These are phyloP conservation scores for Thymallus thymallus DNA, from an alignment of 2,113 vertebrate species.

Conservation along the genomic window DNA sequence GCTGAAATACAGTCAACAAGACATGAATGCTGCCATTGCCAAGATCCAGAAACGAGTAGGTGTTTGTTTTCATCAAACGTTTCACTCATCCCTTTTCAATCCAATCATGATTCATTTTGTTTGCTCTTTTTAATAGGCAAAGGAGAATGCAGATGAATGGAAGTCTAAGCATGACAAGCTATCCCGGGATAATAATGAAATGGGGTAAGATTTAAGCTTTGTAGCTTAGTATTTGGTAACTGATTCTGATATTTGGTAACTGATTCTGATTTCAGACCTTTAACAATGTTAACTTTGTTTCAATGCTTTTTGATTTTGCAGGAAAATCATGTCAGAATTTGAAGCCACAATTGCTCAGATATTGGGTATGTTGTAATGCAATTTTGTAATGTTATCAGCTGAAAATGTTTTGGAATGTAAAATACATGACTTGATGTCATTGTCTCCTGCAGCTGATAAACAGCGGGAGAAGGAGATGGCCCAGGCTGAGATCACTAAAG, in stretches of 20 bases:
- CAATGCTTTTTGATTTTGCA: slow-evolving; percentile 45
- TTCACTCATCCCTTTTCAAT: background rate
- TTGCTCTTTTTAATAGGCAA: slow-evolving; percentile 70
- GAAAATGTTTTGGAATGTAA: background rate
- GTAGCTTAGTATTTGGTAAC: background rate
- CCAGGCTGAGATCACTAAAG: slow-evolving; percentile 69
- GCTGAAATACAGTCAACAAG: slow-evolving; percentile 88
- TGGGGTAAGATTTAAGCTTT: slow-evolving; percentile 82
- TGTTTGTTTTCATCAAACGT: background rate
- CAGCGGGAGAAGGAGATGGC: slow-evolving; percentile 75
- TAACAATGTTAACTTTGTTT: background rate
- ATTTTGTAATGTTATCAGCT: no score
- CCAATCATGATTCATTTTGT: background rate
- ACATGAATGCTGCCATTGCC: slow-evolving; percentile 83
- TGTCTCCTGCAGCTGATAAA: slow-evolving; percentile 70
- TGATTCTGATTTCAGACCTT: background rate
- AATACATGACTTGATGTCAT: background rate
- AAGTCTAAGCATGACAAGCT: slow-evolving; percentile 68
- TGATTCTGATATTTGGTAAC: background rate
- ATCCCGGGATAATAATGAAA: slow-evolving; percentile 73
- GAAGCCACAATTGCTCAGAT: slow-evolving; percentile 79
- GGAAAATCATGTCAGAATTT: slow-evolving; percentile 84
- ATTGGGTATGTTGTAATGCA: slow-evolving; percentile 70
- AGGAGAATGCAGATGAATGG: slow-evolving; percentile 68
- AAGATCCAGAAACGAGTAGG: slow-evolving; percentile 65